Conservation (phyloP, 2,888 invertebrate species). For the Nemapogon koenigi region DNA sequence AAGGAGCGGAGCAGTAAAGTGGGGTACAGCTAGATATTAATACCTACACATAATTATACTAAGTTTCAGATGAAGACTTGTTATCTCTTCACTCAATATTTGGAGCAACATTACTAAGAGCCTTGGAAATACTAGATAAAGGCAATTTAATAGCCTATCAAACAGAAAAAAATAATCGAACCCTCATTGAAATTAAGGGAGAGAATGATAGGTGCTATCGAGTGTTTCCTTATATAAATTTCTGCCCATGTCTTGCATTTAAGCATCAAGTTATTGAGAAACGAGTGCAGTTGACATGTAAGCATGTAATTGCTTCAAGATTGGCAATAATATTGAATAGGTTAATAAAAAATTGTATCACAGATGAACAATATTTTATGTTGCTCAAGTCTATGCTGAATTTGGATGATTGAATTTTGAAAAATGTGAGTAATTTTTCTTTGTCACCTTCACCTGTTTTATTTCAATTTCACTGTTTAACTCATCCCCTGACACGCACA, state of each 20-base stretch:
- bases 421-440: too few species aligned
- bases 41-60: too few species aligned
- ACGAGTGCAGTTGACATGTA: conserved; percentile 63
- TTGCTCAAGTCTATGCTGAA: conserved; percentile 45
- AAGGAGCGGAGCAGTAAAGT: too few species aligned
- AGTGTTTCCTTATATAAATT: conserved; percentile 70
- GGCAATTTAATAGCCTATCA: conserved; percentile 56
- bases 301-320: conserved; percentile 71
- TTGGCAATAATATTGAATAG: conserved; percentile 54
- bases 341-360: conserved; percentile 43
- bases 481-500: too few species aligned
- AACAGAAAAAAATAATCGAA: conserved; percentile 36
- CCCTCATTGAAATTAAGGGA: conserved; percentile 65
- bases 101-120: conserved; percentile 62
- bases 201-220: conserved; percentile 63
- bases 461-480: too few species aligned
- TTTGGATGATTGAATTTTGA: too few species aligned
- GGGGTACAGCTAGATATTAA: too few species aligned
- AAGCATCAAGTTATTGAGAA: conserved; percentile 47
- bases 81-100: conserved; percentile 65
- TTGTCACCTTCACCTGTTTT: too few species aligned
- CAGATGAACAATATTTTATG: conserved; percentile 57
- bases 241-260: conserved; percentile 72
- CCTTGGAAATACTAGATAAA: conserved; percentile 69
- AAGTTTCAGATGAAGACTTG: conserved; percentile 67